Percentiles rank a stretch among this genome's conserved stretches.
Evolutionary conservation across 2,113 vertebrate species (phyloP).

Genomic region (Ardeotis arabs): DNA sequence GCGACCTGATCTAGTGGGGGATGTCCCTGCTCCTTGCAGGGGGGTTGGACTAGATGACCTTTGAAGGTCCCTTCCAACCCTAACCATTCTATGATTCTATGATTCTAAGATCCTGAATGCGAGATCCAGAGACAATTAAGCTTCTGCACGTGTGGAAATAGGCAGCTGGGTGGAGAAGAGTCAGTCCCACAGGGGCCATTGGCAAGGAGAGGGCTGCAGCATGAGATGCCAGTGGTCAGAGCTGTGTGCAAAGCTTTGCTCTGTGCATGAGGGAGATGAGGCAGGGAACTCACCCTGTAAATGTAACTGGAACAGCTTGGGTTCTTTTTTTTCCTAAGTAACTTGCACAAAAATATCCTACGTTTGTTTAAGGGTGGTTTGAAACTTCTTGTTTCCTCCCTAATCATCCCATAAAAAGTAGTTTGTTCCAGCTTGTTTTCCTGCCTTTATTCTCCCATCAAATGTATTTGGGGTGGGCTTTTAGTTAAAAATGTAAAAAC

Average conservation of each 20-base stretch:
- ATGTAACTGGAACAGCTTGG: not conserved
- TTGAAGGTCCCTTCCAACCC: too few relatives aligned
- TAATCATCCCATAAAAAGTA: not conserved
- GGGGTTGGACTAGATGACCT: too few relatives aligned
- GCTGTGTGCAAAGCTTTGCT: accelerated
- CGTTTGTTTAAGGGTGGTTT: not conserved
- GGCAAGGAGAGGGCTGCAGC: not conserved
- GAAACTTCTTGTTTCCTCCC: not conserved
- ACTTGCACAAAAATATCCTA: not conserved
- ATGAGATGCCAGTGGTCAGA: not conserved
- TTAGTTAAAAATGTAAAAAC: not conserved
- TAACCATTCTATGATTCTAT: too few relatives aligned
- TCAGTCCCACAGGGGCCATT: not conserved
- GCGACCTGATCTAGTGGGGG: too few relatives aligned
- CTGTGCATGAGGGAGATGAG: not conserved
- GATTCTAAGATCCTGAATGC: not conserved
- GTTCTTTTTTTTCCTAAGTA: not conserved
- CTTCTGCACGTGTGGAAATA: not conserved
- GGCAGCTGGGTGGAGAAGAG: not conserved
- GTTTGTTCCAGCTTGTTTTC: not conserved
- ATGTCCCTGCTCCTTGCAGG: too few relatives aligned
- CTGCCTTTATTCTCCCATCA: not conserved
- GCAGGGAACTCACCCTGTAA: not conserved
- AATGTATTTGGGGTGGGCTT: not conserved
- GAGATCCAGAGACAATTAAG: not conserved